Percentiles rank a stretch among this genome's conserved stretches.
Evolutionary conservation across 1,140 invertebrate genomes (phyloP).

Genomic region (Drosophila bipectinata): DNA sequence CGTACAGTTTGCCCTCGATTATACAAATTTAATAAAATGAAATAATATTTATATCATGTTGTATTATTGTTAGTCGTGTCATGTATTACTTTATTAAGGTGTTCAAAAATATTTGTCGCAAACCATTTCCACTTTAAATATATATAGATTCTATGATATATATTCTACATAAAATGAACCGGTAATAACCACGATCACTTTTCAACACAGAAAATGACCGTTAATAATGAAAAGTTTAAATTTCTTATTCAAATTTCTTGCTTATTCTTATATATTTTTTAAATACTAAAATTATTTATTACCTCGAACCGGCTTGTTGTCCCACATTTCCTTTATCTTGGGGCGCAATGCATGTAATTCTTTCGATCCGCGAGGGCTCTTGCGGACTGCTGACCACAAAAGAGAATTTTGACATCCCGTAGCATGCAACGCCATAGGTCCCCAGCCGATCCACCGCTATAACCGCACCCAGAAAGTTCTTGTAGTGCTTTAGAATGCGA

Average conservation of each 20-base stretch:
- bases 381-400: slow-evolving; percentile 85
- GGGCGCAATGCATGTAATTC: slow-evolving; percentile 41
- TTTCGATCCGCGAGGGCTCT: slow-evolving; percentile 17
- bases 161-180: too few species aligned
- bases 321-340: slow-evolving; percentile 1
- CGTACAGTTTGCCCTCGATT: slow-evolving; percentile 8
- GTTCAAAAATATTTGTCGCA: too few species aligned
- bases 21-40: neutral
- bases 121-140: too few species aligned
- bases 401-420: slow-evolving; percentile 90
- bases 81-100: too few species aligned
- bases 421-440: slow-evolving; percentile 92
- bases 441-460: slow-evolving; percentile 91
- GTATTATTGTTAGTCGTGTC: too few species aligned
- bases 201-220: neutral
- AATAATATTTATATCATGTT: neutral
- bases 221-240: neutral
- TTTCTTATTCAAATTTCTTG: too few species aligned
- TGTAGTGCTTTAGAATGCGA: slow-evolving; percentile 90
- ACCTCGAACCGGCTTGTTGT: neutral
- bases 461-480: slow-evolving; percentile 92
- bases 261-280: too few species aligned
- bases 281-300: neutral
- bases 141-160: too few species aligned
- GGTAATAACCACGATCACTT: too few species aligned